Evolutionary conservation across 2,888 invertebrate species (phyloP).

Genomic region (Chalcis sispes): DNA sequence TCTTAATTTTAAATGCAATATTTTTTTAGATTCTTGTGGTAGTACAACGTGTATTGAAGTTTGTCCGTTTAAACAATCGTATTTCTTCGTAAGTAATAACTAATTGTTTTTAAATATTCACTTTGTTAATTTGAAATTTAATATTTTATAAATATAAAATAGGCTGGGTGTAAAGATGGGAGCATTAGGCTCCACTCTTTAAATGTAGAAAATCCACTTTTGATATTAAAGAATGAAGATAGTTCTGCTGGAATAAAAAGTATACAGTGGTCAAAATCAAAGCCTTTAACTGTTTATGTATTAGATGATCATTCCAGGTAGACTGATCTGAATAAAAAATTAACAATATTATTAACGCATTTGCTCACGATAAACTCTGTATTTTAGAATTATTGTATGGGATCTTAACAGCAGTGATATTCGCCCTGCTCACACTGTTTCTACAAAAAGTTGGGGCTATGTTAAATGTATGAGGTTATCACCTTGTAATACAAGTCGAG

Average conservation of each 20-base stretch:
- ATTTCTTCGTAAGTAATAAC: slow-evolving; percentile 74
- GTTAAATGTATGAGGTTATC: slow-evolving; percentile 76
- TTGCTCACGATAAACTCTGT: neutral
- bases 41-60: slow-evolving; percentile 76
- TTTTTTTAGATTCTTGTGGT: slow-evolving; percentile 64
- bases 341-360: slow-evolving; percentile 14
- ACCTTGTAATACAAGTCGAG: slow-evolving; percentile 68
- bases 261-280: slow-evolving; percentile 78
- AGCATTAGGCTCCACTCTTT: slow-evolving; percentile 77
- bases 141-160: slow-evolving; percentile 17
- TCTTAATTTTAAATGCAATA: neutral
- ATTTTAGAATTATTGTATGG: slow-evolving; percentile 78
- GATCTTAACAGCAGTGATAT: slow-evolving; percentile 78
- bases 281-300: slow-evolving; percentile 77
- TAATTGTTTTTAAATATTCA: slow-evolving; percentile 2
- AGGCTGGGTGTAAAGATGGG: slow-evolving; percentile 78
- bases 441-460: slow-evolving; percentile 71
- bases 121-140: neutral
- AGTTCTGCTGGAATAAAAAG: slow-evolving; percentile 71
- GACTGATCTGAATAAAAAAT: neutral
- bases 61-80: slow-evolving; percentile 77
- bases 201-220: slow-evolving; percentile 75
- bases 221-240: slow-evolving; percentile 70
- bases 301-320: slow-evolving; percentile 75
- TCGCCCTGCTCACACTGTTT: slow-evolving; percentile 76